Base-by-base conservation (phyloP, 1,140 invertebrate genomes). In the Drosophila kikkawai region DNA sequence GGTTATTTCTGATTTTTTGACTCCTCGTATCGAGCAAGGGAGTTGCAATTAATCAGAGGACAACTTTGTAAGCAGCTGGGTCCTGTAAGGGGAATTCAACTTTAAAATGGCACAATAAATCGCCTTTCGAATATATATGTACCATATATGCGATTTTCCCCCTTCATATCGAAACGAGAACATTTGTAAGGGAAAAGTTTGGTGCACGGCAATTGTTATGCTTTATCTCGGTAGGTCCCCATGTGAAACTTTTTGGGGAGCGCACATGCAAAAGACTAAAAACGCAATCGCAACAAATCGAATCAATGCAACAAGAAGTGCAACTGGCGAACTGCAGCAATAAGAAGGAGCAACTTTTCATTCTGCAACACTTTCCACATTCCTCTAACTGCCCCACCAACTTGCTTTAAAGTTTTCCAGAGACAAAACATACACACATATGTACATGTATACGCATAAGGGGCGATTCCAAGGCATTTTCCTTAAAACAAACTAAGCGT, bases 231-330 rank as follows among this genome's bases (percentile, higher is more conserved):
- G 47, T 48, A 22, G 47, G 71, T 67, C 61, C 64, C 67, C 48
- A 64, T 60, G 65, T 41, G 50, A 19, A 78, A 53, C 22, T 68
- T 78, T 68, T 77, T 88, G 84, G 66, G 70, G 68, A 68, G 84
- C 71, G 75, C 84, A 87, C 84, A 88, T 88, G 84, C 84, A 88
- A 88, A 88, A 90, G 77, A 85, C 84, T 84, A 81, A 88, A 87
- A 88, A 90, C 81, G 84, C 85, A 88, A 90, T 88, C 81, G 84
- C 78, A 90, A 90, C 85, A 88, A 88, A 88, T 88, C 84, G 84
- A 88, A 88, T 88, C 84, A 90, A 68, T 81, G 84, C 85, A 87
- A 84, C 80, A 88, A 83, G 73, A 78, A 79, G 56, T 50, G 58
- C 32, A 79, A 70, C 65, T 50, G 58, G 42, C 17, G 34, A 75